Evolutionary conservation across 1,140 invertebrate species (phyloP).

Genomic region (Trachymyrmex cornetzi): DNA sequence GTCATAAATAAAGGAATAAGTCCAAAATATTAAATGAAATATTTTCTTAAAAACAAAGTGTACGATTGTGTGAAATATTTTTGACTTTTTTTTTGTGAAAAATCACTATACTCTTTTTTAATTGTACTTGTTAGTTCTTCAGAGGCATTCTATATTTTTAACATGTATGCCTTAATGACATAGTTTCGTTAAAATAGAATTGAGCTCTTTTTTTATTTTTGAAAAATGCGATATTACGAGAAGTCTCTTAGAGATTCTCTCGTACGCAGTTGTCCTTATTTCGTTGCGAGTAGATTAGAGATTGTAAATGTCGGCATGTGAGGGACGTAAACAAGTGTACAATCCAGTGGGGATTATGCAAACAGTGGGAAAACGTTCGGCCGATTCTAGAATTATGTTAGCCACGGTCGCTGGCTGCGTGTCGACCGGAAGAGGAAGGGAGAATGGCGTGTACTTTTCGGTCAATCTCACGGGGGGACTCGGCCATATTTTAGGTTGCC

Average conservation of each 20-base stretch:
- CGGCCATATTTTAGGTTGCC: constrained; percentile 48
- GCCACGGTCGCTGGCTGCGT: constrained; percentile 17
- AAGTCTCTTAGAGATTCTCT: neutral
- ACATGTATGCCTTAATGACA: no score
- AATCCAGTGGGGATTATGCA: constrained; percentile 64
- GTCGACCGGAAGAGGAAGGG: constrained; percentile 48
- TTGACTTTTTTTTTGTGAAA: neutral
- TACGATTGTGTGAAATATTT: neutral
- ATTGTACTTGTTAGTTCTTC: no score
- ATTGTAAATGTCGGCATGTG: neutral
- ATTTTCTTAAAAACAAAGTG: neutral
- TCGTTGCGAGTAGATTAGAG: neutral
- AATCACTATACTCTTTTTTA: neutral
- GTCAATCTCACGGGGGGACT: constrained; percentile 33
- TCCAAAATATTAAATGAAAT: neutral
- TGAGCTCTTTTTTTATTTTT: neutral
- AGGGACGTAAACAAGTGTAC: constrained; percentile 58
- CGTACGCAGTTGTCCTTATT: neutral
- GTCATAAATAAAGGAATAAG: neutral
- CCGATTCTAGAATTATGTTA: constrained; percentile 48
- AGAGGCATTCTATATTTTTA: neutral
- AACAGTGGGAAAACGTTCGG: constrained; percentile 55
- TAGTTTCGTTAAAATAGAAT: neutral
- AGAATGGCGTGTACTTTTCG: constrained; percentile 44
- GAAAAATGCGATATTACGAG: neutral